These are phyloP conservation scores for Patella caerulea DNA, from an alignment of 2,888 invertebrate species.

Conservation along the genomic window DNA sequence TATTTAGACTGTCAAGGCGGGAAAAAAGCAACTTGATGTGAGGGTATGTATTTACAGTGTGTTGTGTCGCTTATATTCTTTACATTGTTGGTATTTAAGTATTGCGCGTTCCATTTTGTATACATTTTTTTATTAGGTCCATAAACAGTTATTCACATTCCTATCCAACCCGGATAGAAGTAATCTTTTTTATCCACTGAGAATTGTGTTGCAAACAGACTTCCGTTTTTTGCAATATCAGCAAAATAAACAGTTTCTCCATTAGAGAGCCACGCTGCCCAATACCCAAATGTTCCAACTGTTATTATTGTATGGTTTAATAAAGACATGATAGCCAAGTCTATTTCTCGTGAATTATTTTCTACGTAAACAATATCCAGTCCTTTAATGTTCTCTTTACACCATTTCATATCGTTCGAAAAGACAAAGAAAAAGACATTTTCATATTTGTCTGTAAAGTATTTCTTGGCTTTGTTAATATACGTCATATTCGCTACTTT, in stretches of 20 bases:
- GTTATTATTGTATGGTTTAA: constrained; percentile 26
- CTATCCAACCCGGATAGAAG: constrained; percentile 15
- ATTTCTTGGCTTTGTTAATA: constrained; percentile 10
- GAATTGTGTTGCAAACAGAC: not conserved
- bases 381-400: constrained; percentile 9
- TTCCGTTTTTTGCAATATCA: not conserved
- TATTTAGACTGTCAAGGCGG: too few species aligned
- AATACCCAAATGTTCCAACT: constrained; percentile 29
- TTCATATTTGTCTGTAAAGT: constrained; percentile 13
- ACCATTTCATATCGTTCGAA: constrained; percentile 22
- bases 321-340: constrained; percentile 22
- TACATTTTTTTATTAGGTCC: too few species aligned
- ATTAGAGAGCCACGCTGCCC: constrained; percentile 26
- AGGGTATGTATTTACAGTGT: too few species aligned
- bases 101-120: too few species aligned
- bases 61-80: too few species aligned
- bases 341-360: constrained; percentile 6
- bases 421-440: constrained; percentile 14
- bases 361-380: constrained; percentile 9
- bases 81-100: too few species aligned
- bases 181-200: constrained; percentile 11
- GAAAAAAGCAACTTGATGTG: too few species aligned
- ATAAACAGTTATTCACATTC: not conserved
- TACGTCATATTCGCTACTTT: constrained; percentile 19
- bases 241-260: constrained; percentile 25